Base-by-base conservation (phyloP, 2,888 invertebrate species). In the Holacanthella duospinosa region DNA sequence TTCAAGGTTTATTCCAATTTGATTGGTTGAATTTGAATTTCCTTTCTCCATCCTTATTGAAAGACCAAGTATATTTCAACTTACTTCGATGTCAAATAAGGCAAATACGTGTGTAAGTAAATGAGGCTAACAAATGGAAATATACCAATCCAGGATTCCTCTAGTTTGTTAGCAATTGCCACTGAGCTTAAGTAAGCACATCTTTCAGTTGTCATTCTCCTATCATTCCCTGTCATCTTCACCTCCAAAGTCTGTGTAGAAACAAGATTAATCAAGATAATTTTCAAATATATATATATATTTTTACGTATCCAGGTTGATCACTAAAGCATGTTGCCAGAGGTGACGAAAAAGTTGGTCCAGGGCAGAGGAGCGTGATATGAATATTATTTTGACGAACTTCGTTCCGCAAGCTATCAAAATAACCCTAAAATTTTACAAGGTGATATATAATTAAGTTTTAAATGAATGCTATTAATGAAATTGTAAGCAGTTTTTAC, bases 281-380 rank as follows among this genome's bases (percentile, higher is more conserved):
- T 25, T 6, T 58, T 19, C 26, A 27, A 27, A 4, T 9, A 9
- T 36, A 21, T 53, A 27, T 26, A 21, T 58, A 62, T 2, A 29
- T 27, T 3, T 24, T 25, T 76, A 84, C 85, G 78, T 84, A 78
- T 62, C 84, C 85, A 1, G 76, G 71, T 69, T 81, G 81, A 6
- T 79, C 84, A 0, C 88, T 89, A 74, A 86, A 88, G 67, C 85
- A 82, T 74, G 85, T 82, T 43, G 81, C 75, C 43, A 88, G 78
- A 67, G 89, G 83, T 69, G 85, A 82, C 0, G 88, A 86, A 74
- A 84, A 85, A 21, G 85, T 81, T 1, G 89, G 88, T 3, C 90
- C 90, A 0, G 90, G 89, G 74, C 88, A 88, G 43, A 87, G 79
- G 54, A 88, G 75, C 0, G 86, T 85, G 0, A 89, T 81, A 29